Base-by-base conservation (phyloP, 2,888 invertebrate species). In the Lottia gigantea region DNA sequence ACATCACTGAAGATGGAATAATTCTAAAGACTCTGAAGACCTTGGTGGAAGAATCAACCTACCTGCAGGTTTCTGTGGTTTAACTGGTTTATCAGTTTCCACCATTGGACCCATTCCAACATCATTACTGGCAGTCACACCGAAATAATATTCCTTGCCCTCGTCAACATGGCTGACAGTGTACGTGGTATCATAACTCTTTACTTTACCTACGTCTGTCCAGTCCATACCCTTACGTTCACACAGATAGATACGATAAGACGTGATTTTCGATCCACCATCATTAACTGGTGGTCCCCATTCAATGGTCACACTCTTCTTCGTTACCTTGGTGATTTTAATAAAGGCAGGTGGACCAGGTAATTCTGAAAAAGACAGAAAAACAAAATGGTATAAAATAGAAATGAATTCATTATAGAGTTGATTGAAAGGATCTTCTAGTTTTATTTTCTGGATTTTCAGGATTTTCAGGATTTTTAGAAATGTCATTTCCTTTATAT, bases 41-140 rank as follows among this genome's bases (percentile, higher is more conserved):
- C 45, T 31, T 31, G 2, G 6, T 6, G 31, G 6, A 4, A 55
- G 19, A 45, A 23, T 15, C 23, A 61, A 55, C 95, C 92, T 90
- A 96, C 96, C 95, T 83, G 81, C 79, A 26, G 82, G 81, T 78
- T 80, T 83, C 75, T 82, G 78, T 14, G 83, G 80, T 62, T 71
- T 79, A 25, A 84, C 80, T 25, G 82, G 74, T 67, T 76, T 72
- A 19, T 79, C 78, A 15, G 79, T 76, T 68, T 82, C 80, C 19
- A 65, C 66, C 62, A 74, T 73, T 49, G 78, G 77, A 31, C 85
- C 83, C 45, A 76, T 64, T 46, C 96, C 96, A 85, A 95, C 95
- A 80, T 95, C 92, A 90, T 96, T 96, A 71, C 94, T 91, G 1
- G 96, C 95, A 0, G 95, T 95, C 8, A 96, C 92, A 73, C 95